Conservation (phyloP, 35 echinoderm and acorn worm genomes). For the Hemicentrotus pulcherrimus region DNA sequence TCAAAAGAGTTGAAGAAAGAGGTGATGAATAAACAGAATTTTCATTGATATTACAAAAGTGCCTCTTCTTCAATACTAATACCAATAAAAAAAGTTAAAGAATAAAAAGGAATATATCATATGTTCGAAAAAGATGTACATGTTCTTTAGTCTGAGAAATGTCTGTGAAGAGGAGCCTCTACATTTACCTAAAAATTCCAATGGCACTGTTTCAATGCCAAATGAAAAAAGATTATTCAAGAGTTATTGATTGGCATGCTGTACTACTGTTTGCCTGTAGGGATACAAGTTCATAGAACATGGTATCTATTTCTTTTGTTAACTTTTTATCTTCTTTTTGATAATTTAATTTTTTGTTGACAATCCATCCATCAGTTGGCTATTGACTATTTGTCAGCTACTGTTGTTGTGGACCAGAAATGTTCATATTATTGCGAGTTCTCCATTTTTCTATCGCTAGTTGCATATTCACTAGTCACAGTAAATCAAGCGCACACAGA, state of each 20-base stretch:
- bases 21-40: too few species aligned
- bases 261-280: not conserved
- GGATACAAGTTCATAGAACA: not conserved
- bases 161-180: not conserved
- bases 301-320: not conserved
- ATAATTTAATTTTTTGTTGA: not conserved
- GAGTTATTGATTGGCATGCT: not conserved
- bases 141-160: not conserved
- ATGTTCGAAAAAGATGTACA: not conserved
- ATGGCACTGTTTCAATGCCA: not conserved
- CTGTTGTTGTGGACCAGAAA: not conserved
- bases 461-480: too few species aligned
- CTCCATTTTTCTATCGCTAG: not conserved
- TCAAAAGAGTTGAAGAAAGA: not conserved
- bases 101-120: not conserved
- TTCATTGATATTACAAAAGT: not conserved
- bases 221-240: not conserved
- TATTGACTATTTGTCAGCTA: not conserved
- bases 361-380: not conserved
- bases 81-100: too few species aligned
- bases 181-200: not conserved
- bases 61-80: not conserved
- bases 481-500: too few species aligned
- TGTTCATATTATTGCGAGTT: not conserved
- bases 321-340: not conserved